These are phyloP conservation scores for Orthosia cruda DNA, from an alignment of 2,888 invertebrate genomes.

Conservation along the genomic window DNA sequence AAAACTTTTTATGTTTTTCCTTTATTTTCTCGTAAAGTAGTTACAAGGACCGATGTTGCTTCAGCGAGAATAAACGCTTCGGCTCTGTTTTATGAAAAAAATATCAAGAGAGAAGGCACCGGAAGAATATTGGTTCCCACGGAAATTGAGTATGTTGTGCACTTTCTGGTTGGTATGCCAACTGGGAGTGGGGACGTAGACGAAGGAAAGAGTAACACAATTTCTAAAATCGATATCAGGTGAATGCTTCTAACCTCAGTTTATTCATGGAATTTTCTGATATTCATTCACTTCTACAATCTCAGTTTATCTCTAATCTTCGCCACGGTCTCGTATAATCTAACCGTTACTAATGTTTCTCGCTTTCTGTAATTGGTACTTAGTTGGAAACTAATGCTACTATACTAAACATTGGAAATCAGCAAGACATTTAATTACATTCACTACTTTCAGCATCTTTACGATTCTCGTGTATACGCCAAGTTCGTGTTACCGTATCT, in stretches of 20 bases:
- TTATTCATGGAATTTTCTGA: slow-evolving; percentile 15
- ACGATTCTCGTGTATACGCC: slow-evolving; percentile 51
- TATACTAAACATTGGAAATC: slow-evolving; percentile 63
- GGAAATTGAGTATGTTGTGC: slow-evolving; percentile 37
- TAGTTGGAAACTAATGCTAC: slow-evolving; percentile 43
- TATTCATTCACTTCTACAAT: slow-evolving; percentile 32
- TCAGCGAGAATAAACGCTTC: slow-evolving; percentile 15
- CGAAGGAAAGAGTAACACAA: slow-evolving; percentile 18
- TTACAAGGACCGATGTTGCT: slow-evolving; percentile 16
- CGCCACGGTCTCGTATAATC: slow-evolving; percentile 37
- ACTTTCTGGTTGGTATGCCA: slow-evolving; percentile 32
- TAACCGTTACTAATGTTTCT: slow-evolving; percentile 38
- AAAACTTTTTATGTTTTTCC: slow-evolving; percentile 32
- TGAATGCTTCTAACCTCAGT: slow-evolving; percentile 1
- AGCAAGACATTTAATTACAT: slow-evolving; percentile 57
- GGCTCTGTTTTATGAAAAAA: slow-evolving; percentile 9
- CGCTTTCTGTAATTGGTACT: slow-evolving; percentile 53
- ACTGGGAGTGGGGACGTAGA: slow-evolving; percentile 11
- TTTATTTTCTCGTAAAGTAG: slow-evolving; percentile 18
- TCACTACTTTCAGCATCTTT: slow-evolving; percentile 64
- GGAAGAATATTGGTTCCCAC: slow-evolving; percentile 56
- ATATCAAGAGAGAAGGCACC: slow-evolving; percentile 4
- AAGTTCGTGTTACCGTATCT: slow-evolving; percentile 59
- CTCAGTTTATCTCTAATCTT: slow-evolving; percentile 37
- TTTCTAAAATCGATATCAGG: slow-evolving; percentile 40